phyloP scores from a whole-genome alignment of 1,140 invertebrate genomes.

The Drosophila watanabei region DNA sequence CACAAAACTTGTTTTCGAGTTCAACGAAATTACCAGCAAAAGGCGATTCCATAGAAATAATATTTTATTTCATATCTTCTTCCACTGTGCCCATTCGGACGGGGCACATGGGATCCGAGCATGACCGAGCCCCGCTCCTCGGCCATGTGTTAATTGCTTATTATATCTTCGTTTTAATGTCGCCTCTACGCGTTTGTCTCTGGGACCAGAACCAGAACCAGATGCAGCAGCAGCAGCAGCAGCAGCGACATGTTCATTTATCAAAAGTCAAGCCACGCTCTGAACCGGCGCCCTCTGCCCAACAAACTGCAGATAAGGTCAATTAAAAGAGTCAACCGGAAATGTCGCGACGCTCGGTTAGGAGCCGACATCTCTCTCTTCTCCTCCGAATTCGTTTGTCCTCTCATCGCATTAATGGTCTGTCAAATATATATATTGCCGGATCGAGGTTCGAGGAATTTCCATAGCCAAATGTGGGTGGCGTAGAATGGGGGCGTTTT shows the following conservation, averaged over 20 bases:
- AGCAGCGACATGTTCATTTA: conserved; percentile 75
- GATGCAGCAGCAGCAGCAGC: conserved; percentile 52
- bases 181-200: conserved; percentile 62
- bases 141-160: conserved; percentile 81
- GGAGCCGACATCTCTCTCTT: conserved; percentile 39
- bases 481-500: conserved; percentile 43
- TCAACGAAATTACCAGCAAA: conserved; percentile 80
- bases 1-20: conserved; percentile 73
- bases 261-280: conserved; percentile 82
- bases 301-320: conserved; percentile 77
- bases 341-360: conserved; percentile 77
- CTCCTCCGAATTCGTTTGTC: conserved; percentile 19
- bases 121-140: conserved; percentile 27
- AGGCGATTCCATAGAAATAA: conserved; percentile 74
- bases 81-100: conserved; percentile 38
- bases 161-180: conserved; percentile 82
- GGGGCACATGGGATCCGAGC: conserved; percentile 44
- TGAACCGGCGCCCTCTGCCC: conserved; percentile 21
- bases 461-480: conserved; percentile 27
- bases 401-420: conserved; percentile 48
- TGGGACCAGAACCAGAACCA: conserved; percentile 53
- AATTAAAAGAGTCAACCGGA: conserved; percentile 85
- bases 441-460: conserved; percentile 27
- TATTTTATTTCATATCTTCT: conserved; percentile 53
- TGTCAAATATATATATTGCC: conserved; percentile 53